Base-by-base conservation (phyloP, 2,797 vertebrate genomes). In the Amphiprion clarkii region DNA sequence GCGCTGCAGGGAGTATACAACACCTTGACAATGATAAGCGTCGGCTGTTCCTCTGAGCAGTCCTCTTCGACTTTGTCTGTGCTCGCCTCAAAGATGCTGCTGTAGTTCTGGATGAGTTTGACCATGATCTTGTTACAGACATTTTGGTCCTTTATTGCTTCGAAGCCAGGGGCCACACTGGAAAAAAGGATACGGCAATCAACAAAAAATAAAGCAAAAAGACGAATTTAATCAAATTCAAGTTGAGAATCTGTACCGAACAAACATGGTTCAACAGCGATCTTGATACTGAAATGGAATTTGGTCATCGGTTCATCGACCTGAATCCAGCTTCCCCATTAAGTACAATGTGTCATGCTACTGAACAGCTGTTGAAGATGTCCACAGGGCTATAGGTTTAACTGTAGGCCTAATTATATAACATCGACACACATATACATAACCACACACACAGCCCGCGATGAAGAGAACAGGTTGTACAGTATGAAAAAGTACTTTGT, bases 121-220 rank as follows among this genome's bases (percentile, higher is more conserved):
- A 93, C 92, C 96, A 97, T 96, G 81, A 99, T 96, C 83, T 95
- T 97, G 90, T 99, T 99, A 79, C 96, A 98, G 84, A 96, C 94
- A 64, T 95, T 95, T 83, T 97, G 97, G 51, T 99, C 95, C 82
- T 93, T 96, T 74, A 99, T 94, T 36, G 96, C 96, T 78, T 98
- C 97, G 31, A 96, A 93, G 78, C 97, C 95, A 53, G 96, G 85
- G 57, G 94, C 87, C 51, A 99, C 97, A 0, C 97, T 99, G 86
- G 7, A 68, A 84, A 82, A 82, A 10, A 63, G 31, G 7, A 55
- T 10, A 71, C n/a, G 2, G 73, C 2, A 19, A 40, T 39, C 11
- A 65, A 16, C 17, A 29, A 51, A n/a, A 2, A 21, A n/a, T 11
- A 12, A 31, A 62, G 23, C 11, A 31, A 27, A 69, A 58, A 19